Conservation (phyloP, 2,113 vertebrate species). For the Laterallus jamaicensis region DNA sequence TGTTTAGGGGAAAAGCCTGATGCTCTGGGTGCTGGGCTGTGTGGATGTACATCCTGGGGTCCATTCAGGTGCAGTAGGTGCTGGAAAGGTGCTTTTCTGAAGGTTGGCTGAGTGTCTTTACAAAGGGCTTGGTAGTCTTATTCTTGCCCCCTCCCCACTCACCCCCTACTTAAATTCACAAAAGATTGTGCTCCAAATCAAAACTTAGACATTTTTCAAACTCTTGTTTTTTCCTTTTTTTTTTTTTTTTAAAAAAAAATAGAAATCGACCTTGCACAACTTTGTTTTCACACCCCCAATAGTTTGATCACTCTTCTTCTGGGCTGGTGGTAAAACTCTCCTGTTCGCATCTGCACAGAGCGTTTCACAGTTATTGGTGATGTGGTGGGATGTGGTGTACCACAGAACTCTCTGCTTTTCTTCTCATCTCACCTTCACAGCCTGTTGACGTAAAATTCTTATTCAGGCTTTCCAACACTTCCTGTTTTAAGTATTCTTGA, state of each 20-base stretch:
- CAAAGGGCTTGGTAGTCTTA: neutral
- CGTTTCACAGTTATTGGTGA: neutral
- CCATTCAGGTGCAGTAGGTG: fast-evolving
- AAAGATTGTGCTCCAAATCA: neutral
- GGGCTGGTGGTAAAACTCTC: neutral
- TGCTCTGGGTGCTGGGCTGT: neutral
- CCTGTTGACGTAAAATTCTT: neutral
- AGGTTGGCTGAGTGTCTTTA: neutral
- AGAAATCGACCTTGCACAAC: neutral
- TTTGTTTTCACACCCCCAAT: neutral
- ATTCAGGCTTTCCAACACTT: neutral
- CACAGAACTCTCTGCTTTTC: neutral
- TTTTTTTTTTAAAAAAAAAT: neutral
- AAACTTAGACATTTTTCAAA: neutral
- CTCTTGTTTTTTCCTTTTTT: neutral
- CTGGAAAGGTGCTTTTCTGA: neutral
- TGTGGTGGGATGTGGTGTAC: neutral
- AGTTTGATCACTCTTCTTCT: neutral
- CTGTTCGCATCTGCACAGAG: fast-evolving
- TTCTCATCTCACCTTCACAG: neutral
- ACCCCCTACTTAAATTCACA: fast-evolving
- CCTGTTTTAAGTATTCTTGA: neutral
- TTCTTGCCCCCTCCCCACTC: too few species aligned
- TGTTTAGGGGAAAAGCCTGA: neutral
- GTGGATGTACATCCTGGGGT: fast-evolving